Conservation (phyloP, 2,113 vertebrate genomes). For the Xyliphius kryptos region DNA sequence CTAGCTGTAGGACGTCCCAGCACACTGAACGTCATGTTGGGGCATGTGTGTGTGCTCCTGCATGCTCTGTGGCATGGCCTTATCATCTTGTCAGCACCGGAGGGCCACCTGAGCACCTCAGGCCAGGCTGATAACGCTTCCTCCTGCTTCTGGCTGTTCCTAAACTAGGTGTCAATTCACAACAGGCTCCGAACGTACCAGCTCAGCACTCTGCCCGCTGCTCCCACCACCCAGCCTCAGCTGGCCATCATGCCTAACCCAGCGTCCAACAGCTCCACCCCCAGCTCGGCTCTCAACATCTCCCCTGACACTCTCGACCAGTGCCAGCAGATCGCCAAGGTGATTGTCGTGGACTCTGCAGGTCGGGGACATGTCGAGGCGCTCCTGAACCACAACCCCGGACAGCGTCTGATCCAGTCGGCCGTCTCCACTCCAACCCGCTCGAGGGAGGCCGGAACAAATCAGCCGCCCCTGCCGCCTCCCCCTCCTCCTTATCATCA, state of each 20-base stretch:
- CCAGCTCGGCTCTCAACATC: slow-evolving; percentile 60
- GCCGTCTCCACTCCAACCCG: slow-evolving; percentile 80
- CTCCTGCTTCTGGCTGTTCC: slow-evolving; percentile 99
- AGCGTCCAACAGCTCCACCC: slow-evolving; percentile 53
- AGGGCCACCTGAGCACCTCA: slow-evolving; percentile 71
- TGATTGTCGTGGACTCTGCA: slow-evolving; percentile 96
- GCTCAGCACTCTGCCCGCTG: slow-evolving; percentile 76
- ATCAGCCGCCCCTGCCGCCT: slow-evolving; percentile 85
- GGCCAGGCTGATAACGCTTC: slow-evolving; percentile 96
- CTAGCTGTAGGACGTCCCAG: slow-evolving; percentile 15
- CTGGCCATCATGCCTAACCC: slow-evolving; percentile 69
- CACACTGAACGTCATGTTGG: slow-evolving; percentile 4
- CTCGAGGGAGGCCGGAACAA: slow-evolving; percentile 48
- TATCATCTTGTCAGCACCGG: slow-evolving; percentile 68
- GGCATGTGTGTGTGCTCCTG: slow-evolving; percentile 36
- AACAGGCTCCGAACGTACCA: slow-evolving; percentile 99
- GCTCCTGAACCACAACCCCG: slow-evolving; percentile 87
- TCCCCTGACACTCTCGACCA: slow-evolving; percentile 92
- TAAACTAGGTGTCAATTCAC: slow-evolving; percentile 99
- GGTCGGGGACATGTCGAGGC: slow-evolving; percentile 89
- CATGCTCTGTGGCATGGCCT: slow-evolving; percentile 64
- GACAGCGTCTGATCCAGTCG: slow-evolving; percentile 82
- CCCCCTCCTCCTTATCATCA: slow-evolving; percentile 95
- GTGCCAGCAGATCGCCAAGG: slow-evolving; percentile 98
- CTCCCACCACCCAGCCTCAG: slow-evolving; percentile 66